A percentile compares a stretch with the other conserved stretches of the same genome.
phyloP scores from a whole-genome alignment of 1,140 invertebrate species.

The Tyrophagus putrescentiae region DNA sequence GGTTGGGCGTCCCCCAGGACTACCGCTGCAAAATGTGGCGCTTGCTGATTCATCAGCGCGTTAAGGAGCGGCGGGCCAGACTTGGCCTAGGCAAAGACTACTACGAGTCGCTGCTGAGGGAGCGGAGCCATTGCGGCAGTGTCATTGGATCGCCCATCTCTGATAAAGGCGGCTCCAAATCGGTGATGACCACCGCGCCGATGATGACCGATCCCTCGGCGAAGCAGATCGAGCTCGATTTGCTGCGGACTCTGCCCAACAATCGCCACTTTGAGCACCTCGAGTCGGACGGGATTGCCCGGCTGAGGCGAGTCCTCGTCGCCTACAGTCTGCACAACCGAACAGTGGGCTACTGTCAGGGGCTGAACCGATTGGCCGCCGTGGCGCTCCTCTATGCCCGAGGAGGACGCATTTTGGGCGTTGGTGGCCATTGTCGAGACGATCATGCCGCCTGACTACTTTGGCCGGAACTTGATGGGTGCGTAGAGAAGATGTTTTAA shows the following conservation, averaged over 20 bases:
- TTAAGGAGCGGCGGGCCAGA: neutral
- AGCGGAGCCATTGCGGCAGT: no score
- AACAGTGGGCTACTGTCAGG: slow-evolving; percentile 41
- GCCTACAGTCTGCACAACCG: slow-evolving; percentile 40
- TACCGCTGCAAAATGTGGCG: slow-evolving; percentile 32
- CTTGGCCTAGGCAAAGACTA: slow-evolving; percentile 7
- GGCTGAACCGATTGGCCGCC: slow-evolving; percentile 42
- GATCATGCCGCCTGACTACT: slow-evolving; percentile 41
- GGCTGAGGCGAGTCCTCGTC: slow-evolving; percentile 37
- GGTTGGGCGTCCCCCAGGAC: slow-evolving; percentile 32
- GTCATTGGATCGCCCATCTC: no score
- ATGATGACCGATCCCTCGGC: slow-evolving; percentile 14
- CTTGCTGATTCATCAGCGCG: slow-evolving; percentile 22
- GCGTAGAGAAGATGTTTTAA: slow-evolving; percentile 2
- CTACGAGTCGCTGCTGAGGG: slow-evolving; percentile 14
- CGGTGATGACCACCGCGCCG: neutral
- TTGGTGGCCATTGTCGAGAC: slow-evolving; percentile 41
- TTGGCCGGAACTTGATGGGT: slow-evolving; percentile 17
- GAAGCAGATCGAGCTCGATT: slow-evolving; percentile 40
- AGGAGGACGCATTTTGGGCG: slow-evolving; percentile 47
- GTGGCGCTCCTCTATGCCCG: slow-evolving; percentile 41
- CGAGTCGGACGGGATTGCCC: slow-evolving; percentile 37
- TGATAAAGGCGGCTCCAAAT: neutral
- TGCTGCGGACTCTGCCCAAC: slow-evolving; percentile 40
- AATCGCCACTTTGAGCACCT: slow-evolving; percentile 39